Conservation (phyloP, 2,113 vertebrate genomes). For the Vanacampus margaritifer region DNA sequence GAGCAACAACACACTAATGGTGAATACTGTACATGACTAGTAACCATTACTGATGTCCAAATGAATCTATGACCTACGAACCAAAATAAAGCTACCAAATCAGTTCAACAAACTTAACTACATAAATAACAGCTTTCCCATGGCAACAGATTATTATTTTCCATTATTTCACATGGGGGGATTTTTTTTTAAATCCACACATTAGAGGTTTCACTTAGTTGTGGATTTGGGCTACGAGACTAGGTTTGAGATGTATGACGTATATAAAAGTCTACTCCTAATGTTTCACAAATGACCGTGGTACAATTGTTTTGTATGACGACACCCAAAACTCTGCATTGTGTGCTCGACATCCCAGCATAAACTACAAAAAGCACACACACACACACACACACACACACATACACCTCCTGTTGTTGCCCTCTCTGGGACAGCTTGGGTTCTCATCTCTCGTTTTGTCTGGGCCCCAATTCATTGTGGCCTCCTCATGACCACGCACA, state of each 20-base stretch:
- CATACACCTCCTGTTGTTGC: slow-evolving; percentile 36
- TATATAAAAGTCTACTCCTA: slow-evolving; percentile 47
- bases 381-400: slow-evolving; percentile 10
- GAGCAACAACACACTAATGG: too few species aligned
- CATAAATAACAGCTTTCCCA: background rate
- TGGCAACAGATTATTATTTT: background rate
- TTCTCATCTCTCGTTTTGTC: slow-evolving; percentile 65
- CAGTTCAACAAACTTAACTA: background rate
- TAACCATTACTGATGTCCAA: too few species aligned
- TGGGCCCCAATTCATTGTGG: slow-evolving; percentile 62
- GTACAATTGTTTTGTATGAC: slow-evolving; percentile 51
- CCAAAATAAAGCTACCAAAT: too few species aligned
- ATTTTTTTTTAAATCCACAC: background rate
- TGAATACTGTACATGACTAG: too few species aligned
- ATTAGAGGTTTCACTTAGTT: background rate
- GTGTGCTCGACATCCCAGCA: slow-evolving; percentile 43
- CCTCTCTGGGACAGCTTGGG: slow-evolving; percentile 57
- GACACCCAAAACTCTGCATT: slow-evolving; percentile 49
- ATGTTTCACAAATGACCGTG: slow-evolving; percentile 54
- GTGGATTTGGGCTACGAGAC: slow-evolving; percentile 13
- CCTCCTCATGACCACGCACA: slow-evolving; percentile 57
- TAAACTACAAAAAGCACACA: slow-evolving; percentile 32
- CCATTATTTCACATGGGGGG: background rate
- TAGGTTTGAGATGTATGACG: slow-evolving; percentile 53
- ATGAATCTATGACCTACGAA: too few species aligned